These are phyloP conservation scores for Dasyornis broadbenti DNA, from an alignment of 2,113 vertebrate genomes.

Conservation along the genomic window DNA sequence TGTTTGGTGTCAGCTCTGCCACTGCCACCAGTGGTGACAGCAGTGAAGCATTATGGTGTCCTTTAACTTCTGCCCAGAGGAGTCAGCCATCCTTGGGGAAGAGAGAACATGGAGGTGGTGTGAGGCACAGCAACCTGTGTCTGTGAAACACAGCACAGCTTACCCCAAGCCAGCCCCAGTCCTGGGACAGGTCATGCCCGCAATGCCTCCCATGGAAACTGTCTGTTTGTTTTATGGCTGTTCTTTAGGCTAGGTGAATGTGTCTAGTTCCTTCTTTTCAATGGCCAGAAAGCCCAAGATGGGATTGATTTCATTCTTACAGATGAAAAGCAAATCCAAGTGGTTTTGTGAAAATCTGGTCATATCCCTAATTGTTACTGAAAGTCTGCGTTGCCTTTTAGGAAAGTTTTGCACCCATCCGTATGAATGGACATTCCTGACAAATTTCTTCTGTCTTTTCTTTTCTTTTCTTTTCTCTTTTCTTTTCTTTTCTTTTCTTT, in stretches of 20 bases:
- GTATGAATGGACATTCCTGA: background rate
- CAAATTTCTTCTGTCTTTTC: background rate
- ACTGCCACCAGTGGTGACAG: background rate
- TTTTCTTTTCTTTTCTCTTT: background rate
- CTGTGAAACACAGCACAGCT: background rate
- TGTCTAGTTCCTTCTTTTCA: background rate
- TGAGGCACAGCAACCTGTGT: fast-evolving
- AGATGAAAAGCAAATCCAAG: background rate
- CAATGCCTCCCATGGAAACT: background rate
- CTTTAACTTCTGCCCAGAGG: background rate
- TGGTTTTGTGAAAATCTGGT: background rate
- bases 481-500: background rate
- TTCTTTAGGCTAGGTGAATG: background rate
- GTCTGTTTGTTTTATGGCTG: background rate
- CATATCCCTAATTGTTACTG: background rate
- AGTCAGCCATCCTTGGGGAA: fast-evolving
- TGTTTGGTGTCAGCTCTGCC: background rate
- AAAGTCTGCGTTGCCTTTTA: background rate
- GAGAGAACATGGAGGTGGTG: background rate
- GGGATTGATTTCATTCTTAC: background rate
- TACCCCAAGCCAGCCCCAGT: background rate
- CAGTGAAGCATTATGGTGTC: background rate
- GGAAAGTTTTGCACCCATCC: background rate
- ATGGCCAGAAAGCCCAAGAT: background rate
- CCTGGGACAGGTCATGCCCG: fast-evolving